Percentiles rank a stretch among this genome's conserved stretches.
These are phyloP conservation scores for Chascanopsetta lugubris DNA, from an alignment of 2,113 vertebrate genomes.

Conservation along the genomic window DNA sequence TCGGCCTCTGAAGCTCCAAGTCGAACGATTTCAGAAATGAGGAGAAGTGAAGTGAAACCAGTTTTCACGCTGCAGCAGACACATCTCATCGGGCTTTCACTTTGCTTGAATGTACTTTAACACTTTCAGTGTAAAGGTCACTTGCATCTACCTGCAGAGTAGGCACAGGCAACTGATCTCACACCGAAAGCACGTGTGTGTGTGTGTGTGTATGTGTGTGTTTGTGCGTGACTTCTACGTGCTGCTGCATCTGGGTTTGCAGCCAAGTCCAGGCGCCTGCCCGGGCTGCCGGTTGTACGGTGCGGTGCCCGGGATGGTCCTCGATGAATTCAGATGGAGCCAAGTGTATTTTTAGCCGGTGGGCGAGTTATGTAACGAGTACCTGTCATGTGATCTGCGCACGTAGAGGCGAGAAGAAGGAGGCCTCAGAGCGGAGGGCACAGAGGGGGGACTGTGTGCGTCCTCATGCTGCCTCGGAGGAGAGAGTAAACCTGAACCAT, in stretches of 20 bases:
- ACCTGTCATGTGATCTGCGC: slow-evolving; percentile 73
- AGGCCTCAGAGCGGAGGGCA: slow-evolving; percentile 6
- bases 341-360: slow-evolving; percentile 77
- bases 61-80: slow-evolving; percentile 9
- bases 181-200: slow-evolving; percentile 29
- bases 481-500: slow-evolving; percentile 30
- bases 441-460: slow-evolving; percentile 6
- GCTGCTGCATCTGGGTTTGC: slow-evolving; percentile 36
- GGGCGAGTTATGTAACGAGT: slow-evolving; percentile 72
- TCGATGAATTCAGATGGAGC: slow-evolving; percentile 71
- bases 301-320: slow-evolving; percentile 42
- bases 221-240: slow-evolving; percentile 34
- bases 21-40: not conserved
- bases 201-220: slow-evolving; percentile 42
- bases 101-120: slow-evolving; percentile 2
- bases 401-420: slow-evolving; percentile 26
- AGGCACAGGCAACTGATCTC: slow-evolving; percentile 45
- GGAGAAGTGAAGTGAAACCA: not conserved
- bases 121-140: slow-evolving; percentile 27
- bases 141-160: slow-evolving; percentile 12
- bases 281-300: slow-evolving; percentile 36
- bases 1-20: not conserved
- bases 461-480: slow-evolving; percentile 3
- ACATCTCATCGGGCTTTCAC: not conserved
- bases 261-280: slow-evolving; percentile 52